Conservation (phyloP, 1,140 invertebrate species). For the Drosophila simulans region DNA sequence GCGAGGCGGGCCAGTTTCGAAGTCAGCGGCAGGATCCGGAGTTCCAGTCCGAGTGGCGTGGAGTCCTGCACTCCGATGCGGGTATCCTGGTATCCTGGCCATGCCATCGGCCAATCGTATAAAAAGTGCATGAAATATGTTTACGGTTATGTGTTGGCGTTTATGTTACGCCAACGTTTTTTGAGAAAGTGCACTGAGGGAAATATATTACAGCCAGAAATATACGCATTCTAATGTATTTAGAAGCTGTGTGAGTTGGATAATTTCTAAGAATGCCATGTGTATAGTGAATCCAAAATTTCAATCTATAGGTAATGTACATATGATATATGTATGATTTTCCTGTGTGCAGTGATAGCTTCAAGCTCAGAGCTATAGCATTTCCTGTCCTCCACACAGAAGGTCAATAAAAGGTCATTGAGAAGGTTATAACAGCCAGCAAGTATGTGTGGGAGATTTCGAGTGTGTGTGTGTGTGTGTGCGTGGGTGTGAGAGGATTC, state of each 20-base stretch:
- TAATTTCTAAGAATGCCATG: no score
- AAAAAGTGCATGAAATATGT: slow-evolving; percentile 76
- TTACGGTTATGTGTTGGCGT: slow-evolving; percentile 73
- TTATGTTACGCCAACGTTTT: slow-evolving; percentile 46
- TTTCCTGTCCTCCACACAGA: slow-evolving; percentile 47
- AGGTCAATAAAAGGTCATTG: slow-evolving; percentile 76
- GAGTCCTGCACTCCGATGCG: slow-evolving; percentile 23
- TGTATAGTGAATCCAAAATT: no score
- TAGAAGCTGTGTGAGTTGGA: no score
- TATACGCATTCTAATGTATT: no score
- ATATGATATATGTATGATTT: not conserved
- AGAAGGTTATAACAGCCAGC: slow-evolving; percentile 63
- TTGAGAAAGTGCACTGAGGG: not conserved
- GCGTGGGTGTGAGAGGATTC: slow-evolving; percentile 26
- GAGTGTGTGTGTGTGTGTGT: not conserved
- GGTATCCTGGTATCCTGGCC: slow-evolving; percentile 35
- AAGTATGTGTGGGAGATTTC: slow-evolving; percentile 11
- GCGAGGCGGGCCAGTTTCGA: slow-evolving; percentile 14
- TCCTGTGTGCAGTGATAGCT: slow-evolving; percentile 9
- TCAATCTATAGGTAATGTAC: no score
- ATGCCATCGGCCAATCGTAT: slow-evolving; percentile 66
- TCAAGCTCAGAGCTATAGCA: slow-evolving; percentile 7
- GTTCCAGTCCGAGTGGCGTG: slow-evolving; percentile 16
- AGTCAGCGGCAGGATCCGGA: slow-evolving; percentile 10
- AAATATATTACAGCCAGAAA: no score